A percentile compares a stretch with the other conserved stretches of the same genome.
Evolutionary conservation across 2,797 vertebrate species (phyloP).

Genomic region (Nothura maculosa): DNA sequence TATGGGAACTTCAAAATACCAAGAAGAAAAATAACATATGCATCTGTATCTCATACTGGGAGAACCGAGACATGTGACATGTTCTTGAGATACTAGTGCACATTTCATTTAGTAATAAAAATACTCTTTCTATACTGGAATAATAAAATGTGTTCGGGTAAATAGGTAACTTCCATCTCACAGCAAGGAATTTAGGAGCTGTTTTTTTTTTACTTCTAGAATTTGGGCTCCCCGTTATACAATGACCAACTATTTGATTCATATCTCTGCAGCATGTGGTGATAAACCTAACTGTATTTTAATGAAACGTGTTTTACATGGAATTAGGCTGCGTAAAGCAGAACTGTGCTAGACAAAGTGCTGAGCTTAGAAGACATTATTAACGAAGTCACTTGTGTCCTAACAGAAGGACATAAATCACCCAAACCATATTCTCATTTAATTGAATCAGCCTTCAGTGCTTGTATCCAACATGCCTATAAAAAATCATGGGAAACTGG

Average conservation of each 20-base stretch:
- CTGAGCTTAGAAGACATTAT: background rate
- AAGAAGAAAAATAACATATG: background rate
- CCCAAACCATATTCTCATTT: background rate
- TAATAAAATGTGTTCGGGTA: background rate
- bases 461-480: background rate
- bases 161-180: background rate
- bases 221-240: background rate
- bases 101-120: background rate
- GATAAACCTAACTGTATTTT: background rate
- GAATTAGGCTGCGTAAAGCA: background rate
- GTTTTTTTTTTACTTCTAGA: background rate
- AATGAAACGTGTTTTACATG: background rate
- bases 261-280: background rate
- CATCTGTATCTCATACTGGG: background rate
- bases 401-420: background rate
- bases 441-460: background rate
- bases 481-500: background rate
- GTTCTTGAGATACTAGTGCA: background rate
- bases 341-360: background rate
- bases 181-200: background rate
- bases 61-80: fast-evolving
- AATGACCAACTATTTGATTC: background rate
- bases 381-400: background rate
- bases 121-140: background rate
- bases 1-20: background rate